Evolutionary conservation across 2,888 invertebrate species (phyloP).

Genomic region (Pandemis heparana): DNA sequence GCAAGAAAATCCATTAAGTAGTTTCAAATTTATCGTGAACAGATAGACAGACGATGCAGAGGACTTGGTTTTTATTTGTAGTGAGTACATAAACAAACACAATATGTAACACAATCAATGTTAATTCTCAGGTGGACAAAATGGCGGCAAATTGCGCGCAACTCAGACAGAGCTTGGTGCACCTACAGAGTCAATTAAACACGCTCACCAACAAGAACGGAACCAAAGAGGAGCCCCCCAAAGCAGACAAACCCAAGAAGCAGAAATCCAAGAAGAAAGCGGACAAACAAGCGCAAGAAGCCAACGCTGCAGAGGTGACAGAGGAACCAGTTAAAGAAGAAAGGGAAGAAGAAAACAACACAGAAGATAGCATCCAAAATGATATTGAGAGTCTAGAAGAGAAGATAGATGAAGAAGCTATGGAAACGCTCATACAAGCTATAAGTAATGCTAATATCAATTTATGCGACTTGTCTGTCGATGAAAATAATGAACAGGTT

Average conservation of each 20-base stretch:
- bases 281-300: constrained; percentile 57
- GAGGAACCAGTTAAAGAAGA: constrained; percentile 44
- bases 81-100: too few relatives aligned
- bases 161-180: constrained; percentile 85
- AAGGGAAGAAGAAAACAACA: constrained; percentile 43
- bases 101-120: too few relatives aligned
- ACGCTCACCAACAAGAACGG: constrained; percentile 68
- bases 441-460: constrained; percentile 71
- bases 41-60: too few relatives aligned
- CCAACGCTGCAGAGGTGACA: constrained; percentile 50
- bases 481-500: constrained; percentile 51
- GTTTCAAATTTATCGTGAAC: too few relatives aligned
- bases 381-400: constrained; percentile 49
- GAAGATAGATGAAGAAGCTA: constrained; percentile 65
- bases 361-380: constrained; percentile 39
- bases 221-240: constrained; percentile 65
- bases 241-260: constrained; percentile 72
- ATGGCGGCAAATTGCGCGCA: constrained; percentile 87
- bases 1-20: too few relatives aligned
- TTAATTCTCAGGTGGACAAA: constrained; percentile 78
- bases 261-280: constrained; percentile 59
- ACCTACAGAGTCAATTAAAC: constrained; percentile 85
- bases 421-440: constrained; percentile 72
- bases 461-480: constrained; percentile 65
- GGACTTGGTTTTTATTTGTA: too few relatives aligned